phyloP scores from a whole-genome alignment of 2,888 invertebrate genomes.

The Dicyrtomina minuta region DNA sequence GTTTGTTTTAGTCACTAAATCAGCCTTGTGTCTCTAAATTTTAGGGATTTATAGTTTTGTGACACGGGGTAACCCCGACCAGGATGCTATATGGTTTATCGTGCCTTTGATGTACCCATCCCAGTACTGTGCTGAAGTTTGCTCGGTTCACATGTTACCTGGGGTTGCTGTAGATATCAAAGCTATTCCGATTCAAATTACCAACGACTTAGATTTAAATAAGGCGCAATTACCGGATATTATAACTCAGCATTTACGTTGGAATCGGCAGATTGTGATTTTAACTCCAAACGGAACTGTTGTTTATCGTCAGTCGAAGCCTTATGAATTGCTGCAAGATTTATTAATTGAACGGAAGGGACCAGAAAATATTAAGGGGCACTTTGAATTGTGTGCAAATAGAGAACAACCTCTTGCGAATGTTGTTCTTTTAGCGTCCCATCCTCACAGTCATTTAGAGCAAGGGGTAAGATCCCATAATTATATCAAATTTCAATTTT shows the following conservation, averaged over 20 bases:
- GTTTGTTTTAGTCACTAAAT: background rate
- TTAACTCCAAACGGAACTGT: constrained; percentile 74
- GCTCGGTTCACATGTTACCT: constrained; percentile 43
- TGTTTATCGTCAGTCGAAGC: constrained; percentile 48
- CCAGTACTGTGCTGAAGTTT: constrained; percentile 45
- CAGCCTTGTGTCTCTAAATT: constrained; percentile 39
- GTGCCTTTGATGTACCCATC: constrained; percentile 57
- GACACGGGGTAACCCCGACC: constrained; percentile 68
- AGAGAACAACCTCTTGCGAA: constrained; percentile 50
- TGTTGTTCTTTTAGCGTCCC: constrained; percentile 43
- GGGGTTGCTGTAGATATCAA: constrained; percentile 48
- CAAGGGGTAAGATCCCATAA: constrained; percentile 37
- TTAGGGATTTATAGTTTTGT: constrained; percentile 71
- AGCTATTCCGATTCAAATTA: constrained; percentile 40
- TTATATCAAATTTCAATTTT: background rate
- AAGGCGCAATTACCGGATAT: constrained; percentile 65
- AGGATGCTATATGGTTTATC: constrained; percentile 75
- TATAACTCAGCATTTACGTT: constrained; percentile 71
- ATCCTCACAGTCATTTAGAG: constrained; percentile 45
- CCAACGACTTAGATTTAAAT: constrained; percentile 30
- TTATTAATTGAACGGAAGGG: constrained; percentile 43
- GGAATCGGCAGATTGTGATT: constrained; percentile 75
- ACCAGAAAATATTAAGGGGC: constrained; percentile 49
- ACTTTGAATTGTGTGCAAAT: constrained; percentile 46
- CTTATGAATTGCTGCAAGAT: constrained; percentile 47